phyloP scores from a whole-genome alignment of 2,888 invertebrate species.

The Drosophila anomelani region DNA sequence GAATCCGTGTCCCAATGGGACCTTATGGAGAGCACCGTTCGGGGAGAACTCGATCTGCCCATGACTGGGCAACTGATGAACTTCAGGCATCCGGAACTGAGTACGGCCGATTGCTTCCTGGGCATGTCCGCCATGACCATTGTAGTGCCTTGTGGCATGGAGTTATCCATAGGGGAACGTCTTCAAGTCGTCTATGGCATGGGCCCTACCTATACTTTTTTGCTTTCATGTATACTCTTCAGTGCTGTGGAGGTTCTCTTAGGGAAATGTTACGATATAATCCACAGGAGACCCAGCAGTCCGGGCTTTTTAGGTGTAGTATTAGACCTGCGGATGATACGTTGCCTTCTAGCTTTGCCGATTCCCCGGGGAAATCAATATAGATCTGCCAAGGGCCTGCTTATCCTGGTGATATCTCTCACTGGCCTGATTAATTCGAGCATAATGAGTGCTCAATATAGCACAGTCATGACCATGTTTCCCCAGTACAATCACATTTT shows the following conservation, averaged over 20 bases:
- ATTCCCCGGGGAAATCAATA: not conserved
- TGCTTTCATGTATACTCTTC: accelerated
- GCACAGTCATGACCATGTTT: slow-evolving; percentile 42
- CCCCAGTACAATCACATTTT: slow-evolving; percentile 34
- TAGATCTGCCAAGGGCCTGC: not conserved
- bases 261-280: not conserved
- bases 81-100: not conserved
- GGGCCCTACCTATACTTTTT: accelerated
- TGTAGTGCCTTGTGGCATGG: slow-evolving; percentile 50
- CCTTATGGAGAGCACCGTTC: not conserved
- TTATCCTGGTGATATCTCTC: slow-evolving; percentile 4
- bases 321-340: not conserved
- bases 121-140: slow-evolving; percentile 24
- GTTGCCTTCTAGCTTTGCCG: slow-evolving; percentile 10
- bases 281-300: not conserved
- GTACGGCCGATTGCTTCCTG: not conserved
- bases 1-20: accelerated
- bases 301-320: not conserved
- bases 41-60: slow-evolving; percentile 38
- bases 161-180: slow-evolving; percentile 1
- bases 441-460: slow-evolving; percentile 23
- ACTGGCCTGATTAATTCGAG: slow-evolving; percentile 16
- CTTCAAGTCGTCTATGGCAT: not conserved
- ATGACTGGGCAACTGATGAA: slow-evolving; percentile 5
- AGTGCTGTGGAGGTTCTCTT: not conserved